These are phyloP conservation scores for Ruditapes philippinarum DNA, from an alignment of 1,140 invertebrate genomes.

Conservation along the genomic window DNA sequence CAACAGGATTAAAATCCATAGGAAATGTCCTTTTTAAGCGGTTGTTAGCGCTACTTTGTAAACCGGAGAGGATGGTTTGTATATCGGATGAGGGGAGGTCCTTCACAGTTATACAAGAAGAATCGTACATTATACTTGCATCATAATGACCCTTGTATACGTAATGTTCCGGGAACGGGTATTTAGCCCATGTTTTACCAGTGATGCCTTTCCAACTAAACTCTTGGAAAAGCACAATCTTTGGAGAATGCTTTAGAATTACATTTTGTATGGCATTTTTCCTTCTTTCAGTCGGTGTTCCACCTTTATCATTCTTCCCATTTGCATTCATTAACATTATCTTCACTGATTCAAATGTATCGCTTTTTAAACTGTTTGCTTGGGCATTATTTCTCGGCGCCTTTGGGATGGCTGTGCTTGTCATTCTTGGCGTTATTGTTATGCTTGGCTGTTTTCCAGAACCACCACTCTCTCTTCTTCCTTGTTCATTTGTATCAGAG, in stretches of 20 bases:
- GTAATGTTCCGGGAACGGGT: conserved; percentile 36
- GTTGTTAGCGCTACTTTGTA: conserved; percentile 11
- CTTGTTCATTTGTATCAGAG: neutral
- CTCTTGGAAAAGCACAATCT: conserved; percentile 49
- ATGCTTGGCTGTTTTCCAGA: neutral
- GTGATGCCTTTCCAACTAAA: conserved; percentile 42
- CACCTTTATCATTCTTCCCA: conserved; percentile 23
- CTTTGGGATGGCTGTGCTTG: conserved; percentile 3
- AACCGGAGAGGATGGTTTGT: neutral
- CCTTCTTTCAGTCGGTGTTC: conserved; percentile 13
- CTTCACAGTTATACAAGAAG: neutral
- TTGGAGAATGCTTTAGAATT: conserved; percentile 3
- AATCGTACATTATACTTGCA: conserved; percentile 45
- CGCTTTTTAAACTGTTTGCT: neutral
- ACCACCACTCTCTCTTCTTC: neutral
- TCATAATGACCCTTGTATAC: conserved; percentile 29
- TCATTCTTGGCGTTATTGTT: neutral
- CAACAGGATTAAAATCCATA: conserved; percentile 6
- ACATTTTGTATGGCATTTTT: conserved; percentile 23
- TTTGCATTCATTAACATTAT: conserved; percentile 53
- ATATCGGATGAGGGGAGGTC: neutral
- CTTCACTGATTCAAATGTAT: neutral
- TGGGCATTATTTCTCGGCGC: neutral
- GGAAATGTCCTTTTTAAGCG: conserved; percentile 12
- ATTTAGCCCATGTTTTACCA: conserved; percentile 15